These are phyloP conservation scores for Lasioglossum malachurum DNA, from an alignment of 2,888 invertebrate genomes.

Conservation along the genomic window DNA sequence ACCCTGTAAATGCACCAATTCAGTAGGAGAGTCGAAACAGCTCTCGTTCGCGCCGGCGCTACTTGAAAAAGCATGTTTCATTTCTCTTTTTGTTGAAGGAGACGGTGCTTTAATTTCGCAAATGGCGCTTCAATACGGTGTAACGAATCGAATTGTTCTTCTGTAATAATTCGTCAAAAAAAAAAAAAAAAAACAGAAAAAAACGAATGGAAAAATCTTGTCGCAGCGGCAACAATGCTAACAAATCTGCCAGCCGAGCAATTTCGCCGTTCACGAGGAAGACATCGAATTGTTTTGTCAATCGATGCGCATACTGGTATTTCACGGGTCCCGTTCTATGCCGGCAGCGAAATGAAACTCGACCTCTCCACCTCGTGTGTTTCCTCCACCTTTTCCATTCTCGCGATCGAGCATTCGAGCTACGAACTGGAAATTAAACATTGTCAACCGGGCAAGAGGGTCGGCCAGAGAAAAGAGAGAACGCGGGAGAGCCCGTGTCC, in stretches of 20 bases:
- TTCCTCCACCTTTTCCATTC: slow-evolving; percentile 2
- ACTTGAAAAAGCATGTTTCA: neutral
- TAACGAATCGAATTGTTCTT: neutral
- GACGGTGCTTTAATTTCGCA: neutral
- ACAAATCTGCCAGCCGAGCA: slow-evolving; percentile 41
- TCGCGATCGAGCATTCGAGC: neutral
- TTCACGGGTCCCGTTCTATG: neutral
- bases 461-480: neutral
- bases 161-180: neutral
- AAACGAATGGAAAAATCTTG: neutral
- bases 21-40: neutral
- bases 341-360: slow-evolving; percentile 4
- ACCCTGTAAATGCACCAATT: neutral
- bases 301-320: neutral
- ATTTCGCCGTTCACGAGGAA: slow-evolving; percentile 24
- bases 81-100: neutral
- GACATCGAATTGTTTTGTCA: slow-evolving; percentile 31
- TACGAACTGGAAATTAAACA: slow-evolving; percentile 25
- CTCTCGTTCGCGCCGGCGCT: neutral
- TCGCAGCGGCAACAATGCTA: neutral
- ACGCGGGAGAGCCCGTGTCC: no score
- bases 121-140: neutral
- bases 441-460: neutral
- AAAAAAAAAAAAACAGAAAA: neutral
- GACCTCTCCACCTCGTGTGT: neutral